These are phyloP conservation scores for Oreotrochilus melanogaster DNA, from an alignment of 2,113 vertebrate species.

Conservation along the genomic window DNA sequence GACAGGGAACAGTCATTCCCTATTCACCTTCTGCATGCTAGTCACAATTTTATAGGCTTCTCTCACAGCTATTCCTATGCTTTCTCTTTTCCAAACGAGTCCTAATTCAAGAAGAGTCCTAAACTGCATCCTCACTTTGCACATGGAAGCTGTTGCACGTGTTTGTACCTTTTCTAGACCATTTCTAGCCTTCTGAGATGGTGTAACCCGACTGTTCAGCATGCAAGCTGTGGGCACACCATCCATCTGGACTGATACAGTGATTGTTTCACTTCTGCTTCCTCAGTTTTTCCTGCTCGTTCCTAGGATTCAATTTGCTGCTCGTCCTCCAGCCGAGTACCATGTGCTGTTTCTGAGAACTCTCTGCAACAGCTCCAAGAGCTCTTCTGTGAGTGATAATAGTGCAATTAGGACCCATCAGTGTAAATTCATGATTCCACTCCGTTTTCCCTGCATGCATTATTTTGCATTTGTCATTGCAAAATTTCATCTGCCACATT, in stretches of 20 bases:
- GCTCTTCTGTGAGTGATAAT: constrained; percentile 26
- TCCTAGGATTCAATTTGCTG: neutral
- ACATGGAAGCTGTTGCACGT: rapidly evolving
- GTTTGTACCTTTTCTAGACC: neutral
- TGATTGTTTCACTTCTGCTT: neutral
- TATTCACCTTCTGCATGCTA: neutral
- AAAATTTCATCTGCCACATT: neutral
- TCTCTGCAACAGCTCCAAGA: neutral
- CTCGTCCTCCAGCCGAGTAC: neutral
- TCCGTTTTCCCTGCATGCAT: neutral
- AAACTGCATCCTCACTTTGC: neutral
- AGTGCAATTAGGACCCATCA: constrained; percentile 30
- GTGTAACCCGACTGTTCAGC: neutral
- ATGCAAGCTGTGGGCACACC: neutral
- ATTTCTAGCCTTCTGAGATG: neutral
- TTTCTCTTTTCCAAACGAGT: neutral
- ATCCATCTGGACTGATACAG: neutral
- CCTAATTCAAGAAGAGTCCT: neutral
- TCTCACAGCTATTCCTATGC: neutral
- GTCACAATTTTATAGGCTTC: neutral
- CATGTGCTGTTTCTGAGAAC: neutral
- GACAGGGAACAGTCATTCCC: neutral
- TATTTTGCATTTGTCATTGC: constrained; percentile 29
- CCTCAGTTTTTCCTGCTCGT: neutral
- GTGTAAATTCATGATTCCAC: constrained; percentile 37